Evolutionary conservation across 2,888 invertebrate species (phyloP), one percentile per base, ranked within the genome.

Genomic region (Drosophila hamatofila): DNA sequence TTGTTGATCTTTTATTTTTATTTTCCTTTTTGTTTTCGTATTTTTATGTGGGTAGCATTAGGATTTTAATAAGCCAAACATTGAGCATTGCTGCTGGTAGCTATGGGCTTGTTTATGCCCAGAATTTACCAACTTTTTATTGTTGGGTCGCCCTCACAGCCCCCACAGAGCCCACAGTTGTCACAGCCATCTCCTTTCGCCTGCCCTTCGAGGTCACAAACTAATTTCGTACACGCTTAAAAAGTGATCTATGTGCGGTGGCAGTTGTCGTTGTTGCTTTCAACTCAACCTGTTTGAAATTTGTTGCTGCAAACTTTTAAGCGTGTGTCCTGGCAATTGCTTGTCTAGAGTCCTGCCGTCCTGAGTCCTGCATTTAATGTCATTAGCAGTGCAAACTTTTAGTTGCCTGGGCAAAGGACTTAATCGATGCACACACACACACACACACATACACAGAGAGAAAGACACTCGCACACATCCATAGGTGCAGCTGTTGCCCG

Each of bases 21-120:
- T 42, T 42, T 21, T 65, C 57, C 57, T 60, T 72, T 56, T 58
- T 58, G 59, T 39, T 39, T 70, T 56, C 66, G 64, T 69, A 72
- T 81, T 74, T 88, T 81, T 89, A 75, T 82, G 67, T 70, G 69
- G 68, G 72, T 63, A 67, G 79, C 80, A 88, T 89, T 89, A 74
- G 80, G 87, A 85, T 88, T 83, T 87, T 89, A 88, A 87, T 87
- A 87, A 89, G 83, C 89, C 84, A 76, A 81, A 78, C 61, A 61
- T 65, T 61, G 65, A 44, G 51, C 51, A 66, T 49, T 73, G 62
- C 54, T 63, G 62, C 64, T 52, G 55, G 60, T 62, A 57, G 60
- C 49, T 61, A 72, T 61, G 71, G 64, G 44, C 77, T 72, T 84
- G 82, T 79, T 79, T 79, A 79, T 79, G 74, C 57, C 39, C 48